Evolutionary conservation across 2,113 vertebrate species (phyloP).

Genomic region (Apus apus): DNA sequence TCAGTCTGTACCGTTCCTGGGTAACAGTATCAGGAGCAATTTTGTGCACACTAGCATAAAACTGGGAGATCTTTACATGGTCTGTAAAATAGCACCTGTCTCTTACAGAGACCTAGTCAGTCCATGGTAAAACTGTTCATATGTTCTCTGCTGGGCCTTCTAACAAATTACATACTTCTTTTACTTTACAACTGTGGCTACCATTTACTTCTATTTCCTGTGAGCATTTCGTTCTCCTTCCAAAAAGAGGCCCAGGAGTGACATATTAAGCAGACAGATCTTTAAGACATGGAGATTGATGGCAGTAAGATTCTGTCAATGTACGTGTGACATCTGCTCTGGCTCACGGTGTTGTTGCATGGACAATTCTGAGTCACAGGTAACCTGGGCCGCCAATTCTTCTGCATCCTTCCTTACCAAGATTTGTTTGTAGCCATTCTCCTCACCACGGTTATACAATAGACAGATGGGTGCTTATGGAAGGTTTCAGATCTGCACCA

Average conservation of each 20-base stretch:
- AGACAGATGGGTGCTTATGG: constrained; percentile 21
- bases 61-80: not conserved
- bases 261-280: not conserved
- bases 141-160: not conserved
- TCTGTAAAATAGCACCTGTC: not conserved
- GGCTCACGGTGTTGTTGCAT: not conserved
- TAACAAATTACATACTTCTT: not conserved
- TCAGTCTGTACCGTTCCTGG: not conserved
- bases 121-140: not conserved
- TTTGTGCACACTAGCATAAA: not conserved
- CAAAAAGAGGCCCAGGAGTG: not conserved
- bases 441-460: not conserved
- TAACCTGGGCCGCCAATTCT: not conserved
- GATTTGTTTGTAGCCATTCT: not conserved
- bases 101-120: not conserved
- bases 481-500: not conserved
- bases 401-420: not conserved
- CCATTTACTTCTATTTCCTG: not conserved
- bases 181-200: not conserved
- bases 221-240: not conserved
- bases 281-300: fast-evolving
- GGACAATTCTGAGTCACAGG: not conserved
- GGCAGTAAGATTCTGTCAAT: not conserved
- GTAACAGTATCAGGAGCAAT: not conserved
- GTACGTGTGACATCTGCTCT: fast-evolving